These are phyloP conservation scores for Athene noctua DNA, from an alignment of 2,113 vertebrate genomes.

Conservation along the genomic window DNA sequence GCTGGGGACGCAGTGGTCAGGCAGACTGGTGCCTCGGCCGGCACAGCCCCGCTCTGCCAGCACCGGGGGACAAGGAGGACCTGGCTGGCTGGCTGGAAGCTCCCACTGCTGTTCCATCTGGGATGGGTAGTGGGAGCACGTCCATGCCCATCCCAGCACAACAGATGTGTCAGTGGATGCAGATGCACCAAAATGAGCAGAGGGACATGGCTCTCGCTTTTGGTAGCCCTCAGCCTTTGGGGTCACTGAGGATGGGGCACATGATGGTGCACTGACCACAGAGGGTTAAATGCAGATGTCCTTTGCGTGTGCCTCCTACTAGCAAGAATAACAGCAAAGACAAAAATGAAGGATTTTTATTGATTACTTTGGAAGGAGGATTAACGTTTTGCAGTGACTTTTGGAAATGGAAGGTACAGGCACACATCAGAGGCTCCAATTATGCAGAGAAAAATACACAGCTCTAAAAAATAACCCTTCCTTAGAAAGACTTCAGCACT, in stretches of 20 bases:
- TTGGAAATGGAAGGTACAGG: background rate
- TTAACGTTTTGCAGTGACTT: background rate
- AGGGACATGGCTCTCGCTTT: background rate
- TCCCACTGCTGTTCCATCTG: rapidly evolving
- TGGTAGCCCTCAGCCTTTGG: background rate
- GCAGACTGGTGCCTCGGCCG: background rate
- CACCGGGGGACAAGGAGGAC: rapidly evolving
- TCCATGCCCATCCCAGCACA: background rate
- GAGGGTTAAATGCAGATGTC: background rate
- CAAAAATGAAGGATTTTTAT: background rate
- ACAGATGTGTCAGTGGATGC: rapidly evolving
- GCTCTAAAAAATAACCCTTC: conserved; percentile 41
- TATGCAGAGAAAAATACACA: conserved; percentile 35
- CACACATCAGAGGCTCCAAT: conserved; percentile 17
- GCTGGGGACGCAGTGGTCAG: background rate
- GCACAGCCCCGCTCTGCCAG: background rate
- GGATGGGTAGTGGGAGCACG: background rate
- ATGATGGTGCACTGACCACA: background rate
- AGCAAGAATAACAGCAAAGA: background rate
- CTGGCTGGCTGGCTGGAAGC: background rate
- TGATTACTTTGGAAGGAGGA: background rate
- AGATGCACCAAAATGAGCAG: background rate
- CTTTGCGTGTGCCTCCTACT: background rate
- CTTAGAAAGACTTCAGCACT: conserved; percentile 64
- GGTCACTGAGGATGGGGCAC: background rate